Base-by-base conservation (phyloP, 2,797 vertebrate genomes). In the Tokudaia tokunoshimensis region DNA sequence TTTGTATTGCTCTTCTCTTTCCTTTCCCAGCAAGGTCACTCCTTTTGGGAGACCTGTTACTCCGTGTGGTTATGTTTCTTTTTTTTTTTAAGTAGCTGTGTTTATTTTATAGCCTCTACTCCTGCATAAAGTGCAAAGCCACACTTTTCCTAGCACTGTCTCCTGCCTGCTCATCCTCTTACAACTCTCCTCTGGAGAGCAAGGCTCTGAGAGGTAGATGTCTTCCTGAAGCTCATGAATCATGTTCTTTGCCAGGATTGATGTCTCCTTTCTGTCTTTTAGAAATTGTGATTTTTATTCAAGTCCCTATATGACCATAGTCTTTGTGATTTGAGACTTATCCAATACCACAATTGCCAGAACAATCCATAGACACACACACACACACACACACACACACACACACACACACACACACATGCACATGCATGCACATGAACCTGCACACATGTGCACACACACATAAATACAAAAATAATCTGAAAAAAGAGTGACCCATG, bases 21-120 rank as follows among this genome's bases (percentile, higher is more conserved):
- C 55, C 34, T 85, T 94, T 65, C 59, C 79, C 22, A 31, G 15
- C 20, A 82, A 44, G 41, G 67, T 76, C 41, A 70, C 22, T 87
- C 10, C 67, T 67, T 76, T 87, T 86, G 47, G 29, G 75, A 80
- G 80, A 61, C 31, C 82, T 41, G 26, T 50, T 76, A 22, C 26
- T 19, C 8, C 34, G 86, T 9, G 65, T 90, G 26, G 78, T 75
- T 67, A 20, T 2, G 0, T 57, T 90, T 81, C 57, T 86, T 55
- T 50, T 47, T 50, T 47, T 67, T 89, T 50, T 26, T 37, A 47
- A 75, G 65, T 12, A 24, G 34, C 26, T 44, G 29, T 59, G 59
- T 82, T 89, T 93, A 90, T 67, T 85, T 85, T 85, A 50, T 37
- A 17, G 37, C 70, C 24, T 55, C 13, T 55, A 57, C 74, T 89